Evolutionary conservation across 92 coral and sea anemone species (phyloP), one percentile per base, ranked within the genome.

Genomic region (Desmophyllum pertusum): DNA sequence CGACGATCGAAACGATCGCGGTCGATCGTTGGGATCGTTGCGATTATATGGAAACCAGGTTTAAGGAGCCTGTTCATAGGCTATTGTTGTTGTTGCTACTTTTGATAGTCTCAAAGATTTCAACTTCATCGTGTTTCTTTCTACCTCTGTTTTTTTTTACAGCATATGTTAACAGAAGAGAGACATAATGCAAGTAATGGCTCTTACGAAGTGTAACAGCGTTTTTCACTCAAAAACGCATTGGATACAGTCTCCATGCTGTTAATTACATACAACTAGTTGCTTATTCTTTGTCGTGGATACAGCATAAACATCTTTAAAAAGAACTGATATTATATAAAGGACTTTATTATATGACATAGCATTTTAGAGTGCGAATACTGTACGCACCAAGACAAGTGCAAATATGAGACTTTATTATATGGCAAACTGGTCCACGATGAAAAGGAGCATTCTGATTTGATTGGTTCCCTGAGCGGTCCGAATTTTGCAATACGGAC

Each of bases 161-260:
- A 93, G 97, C 91, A 91, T 69, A 91, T 93, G 97, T 64, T 93
- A 23, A 92, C 89, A 73, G 92, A 91, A 46, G 97, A 93, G 18
- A 82, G 88, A 17, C 92, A 91, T 53, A 51, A 53, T 75, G 81
- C 38, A 61, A 63, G 39, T 40, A 53, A 75, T 71, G 86, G 69
- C 23, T 31, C 77, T 55, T 82, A 61, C 38, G 79, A 71, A 82
- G 79, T 82, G 35, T 40, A 21, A 69, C 59, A 67, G 15, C 21
- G 4, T 53, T 8, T 53, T 53, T 53, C 61, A 0, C 61, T 18
- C 4, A 59, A 59, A 11, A 59, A 59, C 27, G 30, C 23, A 5
- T 9, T 4, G 11, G 9, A 59, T 1, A 7, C 65, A 10, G 2
- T 59, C 35, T 27, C 25, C 35, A 0, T 25, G n/a, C 8, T 21